Base-by-base conservation (phyloP, 2,888 invertebrate species). In the Sarcophaga caerulescens region DNA sequence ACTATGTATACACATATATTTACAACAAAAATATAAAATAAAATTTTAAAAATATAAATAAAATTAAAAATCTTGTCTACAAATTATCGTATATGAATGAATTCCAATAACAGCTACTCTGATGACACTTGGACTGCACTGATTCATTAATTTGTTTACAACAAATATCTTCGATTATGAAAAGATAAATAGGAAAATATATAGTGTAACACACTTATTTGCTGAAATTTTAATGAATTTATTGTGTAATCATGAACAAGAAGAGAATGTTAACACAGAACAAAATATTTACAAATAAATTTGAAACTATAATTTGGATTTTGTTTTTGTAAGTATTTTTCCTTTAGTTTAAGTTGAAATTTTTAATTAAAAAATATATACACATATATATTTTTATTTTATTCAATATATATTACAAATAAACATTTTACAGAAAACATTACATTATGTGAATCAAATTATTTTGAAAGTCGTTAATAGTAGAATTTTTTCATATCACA, bases 181-280 rank as follows among this genome's bases (percentile, higher is more conserved):
- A 66, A n/a, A 44, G 35, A 25, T 35, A 35, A 35, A 35, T 35
- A 35, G 35, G 6, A 35, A 35, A 52, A 35, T 57, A 47, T 52
- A 74, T 45, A 62, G 14, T 35, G 75, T 80, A 70, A 45, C 69
- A 52, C 62, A 69, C 10, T 74, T 47, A 69, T 45, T 74, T 81
- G 75, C 84, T 81, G 81, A 85, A 84, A 59, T 80, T 84, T 84
- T 60, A 69, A 74, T 71, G 52, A 81, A 81, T 76, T 84, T 80
- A 84, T 84, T 84, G 65, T 80, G 80, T 68, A 71, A 79, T 70
- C 45, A 75, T 17, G 14, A 62, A 52, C 23, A 52, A 68, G n/a
- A 71, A 35, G 17, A 14, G 17, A 14, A 57, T 68, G 23, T 47
- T n/a, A 57, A 65, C 35, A 52, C 44, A 71, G 44, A 60, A 71